Evolutionary conservation across 2,113 vertebrate species (phyloP), one percentile per base, ranked within the genome.

Genomic region (Chionomys nivalis): DNA sequence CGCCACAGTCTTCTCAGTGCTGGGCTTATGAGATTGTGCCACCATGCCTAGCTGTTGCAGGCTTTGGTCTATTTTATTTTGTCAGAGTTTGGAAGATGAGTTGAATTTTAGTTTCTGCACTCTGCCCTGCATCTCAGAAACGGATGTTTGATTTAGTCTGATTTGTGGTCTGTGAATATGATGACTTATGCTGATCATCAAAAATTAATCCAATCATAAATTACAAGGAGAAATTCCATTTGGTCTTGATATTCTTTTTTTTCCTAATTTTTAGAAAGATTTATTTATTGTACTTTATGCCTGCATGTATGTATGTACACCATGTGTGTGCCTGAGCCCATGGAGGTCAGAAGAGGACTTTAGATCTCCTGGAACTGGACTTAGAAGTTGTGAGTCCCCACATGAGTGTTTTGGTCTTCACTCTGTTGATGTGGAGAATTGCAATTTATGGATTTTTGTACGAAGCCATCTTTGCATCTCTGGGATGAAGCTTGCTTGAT

Each of bases 131-230:
- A 21, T 70, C 42, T 68, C 16, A 75, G 68, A 91, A 68, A 33
- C 23, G 13, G n/a, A 49, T 93, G 39, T 24, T 87, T 76, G 3
- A 77, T 89, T 93, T 33, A 8, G 58, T 47, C 39, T 47, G 61
- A 63, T 44, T 85, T 94, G 83, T 89, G 1, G 13, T 42, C 70
- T 95, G 47, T 85, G 87, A 94, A 5, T 49, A 36, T n/a, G 23
- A 42, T 65, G 47, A 87, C 63, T 73, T 77, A 77, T 7, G n/a
- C 0, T 76, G 36, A 39, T 87, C 68, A 94, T 33, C 13, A 76
- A 88, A 97, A 76, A 72, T 91, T 75, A 85, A 96, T 70, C 23
- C 16, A 83, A 78, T 44, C 5, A 75, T 21, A 31, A 44, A 33
- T 89, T 91, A 1, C 16, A 49, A 93, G 28, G 44, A 87, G 44